Evolutionary conservation across 2,113 vertebrate genomes (phyloP), one percentile per base, ranked within the genome.

Genomic region (Dipodomys ordii): DNA sequence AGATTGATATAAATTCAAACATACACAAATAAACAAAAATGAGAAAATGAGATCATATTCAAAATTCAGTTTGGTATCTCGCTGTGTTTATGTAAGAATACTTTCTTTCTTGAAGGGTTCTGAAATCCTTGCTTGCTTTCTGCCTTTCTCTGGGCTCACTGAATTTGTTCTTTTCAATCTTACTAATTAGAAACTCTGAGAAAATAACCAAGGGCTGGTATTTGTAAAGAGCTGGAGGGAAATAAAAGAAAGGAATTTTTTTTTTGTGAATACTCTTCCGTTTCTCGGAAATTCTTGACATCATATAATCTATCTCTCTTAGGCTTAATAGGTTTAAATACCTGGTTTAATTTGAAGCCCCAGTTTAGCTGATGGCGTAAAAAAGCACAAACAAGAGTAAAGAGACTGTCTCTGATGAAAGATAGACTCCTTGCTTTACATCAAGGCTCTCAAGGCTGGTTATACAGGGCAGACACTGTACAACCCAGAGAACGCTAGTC

Each of bases 201-300:
- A 94, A 85, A 95, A 93, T 72, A 80, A 83, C 86, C 92, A 84
- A 85, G 32, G 53, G 20, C 3, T 80, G 76, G 88, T 89, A 67
- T 93, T 81, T 96, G 80, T 92, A 83, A 94, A 95, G n/a, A n/a
- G 27, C 71, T 81, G 82, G 19, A 80, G n/a, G 79, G 44, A 62
- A 32, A 77, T 57, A 72, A 62, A 93, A 57, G 2, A 88, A 64
- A 94, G 32, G 19, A 16, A 85, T 49, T 62, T 73, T 88, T 44
- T 69, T 89, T 72, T 39, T 80, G 32, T 77, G 32, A 83, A 60
- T 69, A 8, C 6, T 65, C 32, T 49, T 91, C 72, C 39, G 35
- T 15, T 96, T 22, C 53, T 83, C 57, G 62, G 87, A 80, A 79
- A 91, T 87, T 87, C 69, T 80, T 74, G 74, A 46, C 25, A 32